Base-by-base conservation (phyloP, 2,797 vertebrate genomes). In the Helicolenus hilgendorfi region DNA sequence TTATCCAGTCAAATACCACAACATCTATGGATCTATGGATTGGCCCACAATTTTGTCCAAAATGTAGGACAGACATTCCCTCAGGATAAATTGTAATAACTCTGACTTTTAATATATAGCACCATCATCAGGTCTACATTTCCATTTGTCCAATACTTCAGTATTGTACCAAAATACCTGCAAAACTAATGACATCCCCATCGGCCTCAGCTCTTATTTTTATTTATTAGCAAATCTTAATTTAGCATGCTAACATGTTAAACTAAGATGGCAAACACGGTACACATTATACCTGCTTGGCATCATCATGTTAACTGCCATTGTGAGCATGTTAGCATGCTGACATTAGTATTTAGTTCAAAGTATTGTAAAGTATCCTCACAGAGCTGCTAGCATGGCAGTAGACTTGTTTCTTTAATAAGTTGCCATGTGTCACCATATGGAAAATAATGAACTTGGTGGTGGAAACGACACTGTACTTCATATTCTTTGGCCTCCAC, bases 391-490 rank as follows among this genome's bases (percentile, higher is more conserved):
- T 78, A 29, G 49, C 58, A 22, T 26, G 7, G 24, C 53, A 10
- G 33, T n/a, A 38, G 20, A 65, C 3, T 14, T 64, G 10, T 49
- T 36, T 24, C 7, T 68, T 49, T 64, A 29, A 8, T 78, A 8
- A 64, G 59, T 71, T 59, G 70, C 79, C 67, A 24, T 62, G 27
- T 75, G 31, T 59, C 14, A 1, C 15, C 29, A 33, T 69, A 15
- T 26, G 14, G 4, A 75, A 74, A 79, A 62, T 36, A 56, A 83
- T 69, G 15, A 36, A 83, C 38, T 36, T 63, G 13, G 24, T 76
- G 58, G 74, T 45, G 27, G 22, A 59, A 49, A 62, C 11, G 0
- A 31, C 20, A 15, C 22, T 15, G 8, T 35, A 56, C 26, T 71
- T 33, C 8, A 69, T 10, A 27, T 56, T 20, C 15, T 65, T 74